Evolutionary conservation across 2,797 vertebrate genomes (phyloP), one percentile per base, ranked within the genome.

Genomic region (Rhabdophis nuchalis): DNA sequence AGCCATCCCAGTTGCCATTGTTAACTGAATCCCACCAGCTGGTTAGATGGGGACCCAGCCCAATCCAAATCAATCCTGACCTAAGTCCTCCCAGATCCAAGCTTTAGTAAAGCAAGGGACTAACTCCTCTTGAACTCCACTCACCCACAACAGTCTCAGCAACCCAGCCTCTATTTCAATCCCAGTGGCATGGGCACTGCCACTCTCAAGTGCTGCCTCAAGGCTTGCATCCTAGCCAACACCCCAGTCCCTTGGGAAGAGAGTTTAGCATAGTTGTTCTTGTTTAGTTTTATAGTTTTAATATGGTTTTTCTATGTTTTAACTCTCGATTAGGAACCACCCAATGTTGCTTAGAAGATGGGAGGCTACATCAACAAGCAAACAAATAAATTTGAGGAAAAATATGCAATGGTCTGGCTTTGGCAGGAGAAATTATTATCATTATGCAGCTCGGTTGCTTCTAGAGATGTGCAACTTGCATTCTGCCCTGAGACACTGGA

Each of bases 121-220:
- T 72, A n/a, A 18, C n/a, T 36, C 2, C 64, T 72, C n/a, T 72
- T 72, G n/a, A 72, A 72, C n/a, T 36, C 14, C 1, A 72, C 6
- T n/a, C 64, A 72, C 6, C 16, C n/a, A 68, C n/a, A 9, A 3
- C 18, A 41, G 32, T 77, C 68, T 77, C 68, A 41, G 32, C 68
- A 20, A 6, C n/a, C 32, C 16, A 77, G 18, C 68, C 1, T 77
- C 36, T 41, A 77, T 18, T 77, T 77, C 68, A 77, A 41, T 77
- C 18, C 32, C 32, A 77, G 32, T 0, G 1, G 8, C 68, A 77
- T 3, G 20, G 32, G 8, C 0, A 0, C 8, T 23, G 8, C 32
- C 18, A 77, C 18, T 77, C 18, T 77, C 68, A 41, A 77, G 68
- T 23, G 3, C 18, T 77, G 18, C 18, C 36, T 36, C 32, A 72